Base-by-base conservation (phyloP, 2,113 vertebrate species). In the Hippocampus zosterae region DNA sequence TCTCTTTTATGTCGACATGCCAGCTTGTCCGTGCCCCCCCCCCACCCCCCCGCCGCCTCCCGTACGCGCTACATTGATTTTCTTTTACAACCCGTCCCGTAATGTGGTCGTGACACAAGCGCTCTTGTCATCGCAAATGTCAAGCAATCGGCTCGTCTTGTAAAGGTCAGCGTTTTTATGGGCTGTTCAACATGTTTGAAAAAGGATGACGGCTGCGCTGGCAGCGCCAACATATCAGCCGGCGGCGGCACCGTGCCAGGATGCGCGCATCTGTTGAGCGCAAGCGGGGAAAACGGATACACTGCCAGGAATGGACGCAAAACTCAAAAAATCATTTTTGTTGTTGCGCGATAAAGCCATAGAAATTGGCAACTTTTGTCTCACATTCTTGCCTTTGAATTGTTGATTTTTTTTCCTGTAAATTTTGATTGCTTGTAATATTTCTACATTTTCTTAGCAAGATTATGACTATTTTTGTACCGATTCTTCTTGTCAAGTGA, bases 61-160 rank as follows among this genome's bases (percentile, higher is more conserved):
- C 29, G 15, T 27, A 19, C 2, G 4, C 33, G 41, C 19, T 69
- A 67, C 81, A 86, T 85, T 79, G 87, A 87, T 86, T 89, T 85
- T 78, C 69, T 56, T 79, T 78, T 73, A 73, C 82, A 72, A 41
- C 66, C 65, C 1, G 29, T 27, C 25, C 66, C 41, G 69, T 72
- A 64, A 82, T 59, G 53, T 61, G 40, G 13, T 23, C 3, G 76
- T 76, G 77, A 83, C 78, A 85, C 73, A 80, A 74, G 71, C 86
- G 80, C 84, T 80, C 83, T 82, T 74, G 78, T 84, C 84, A 75
- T 72, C 69, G 84, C 73, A 90, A 91, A 91, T 90, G 86, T 88
- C 87, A 91, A 77, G 74, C 81, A 70, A 85, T 85, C 81, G 70
- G 76, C 61, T 80, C 3, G 61, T 75, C 59, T 79, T 65, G 77